These are phyloP conservation scores for Stigmatopora argus DNA, from an alignment of 2,113 vertebrate species.

Conservation along the genomic window DNA sequence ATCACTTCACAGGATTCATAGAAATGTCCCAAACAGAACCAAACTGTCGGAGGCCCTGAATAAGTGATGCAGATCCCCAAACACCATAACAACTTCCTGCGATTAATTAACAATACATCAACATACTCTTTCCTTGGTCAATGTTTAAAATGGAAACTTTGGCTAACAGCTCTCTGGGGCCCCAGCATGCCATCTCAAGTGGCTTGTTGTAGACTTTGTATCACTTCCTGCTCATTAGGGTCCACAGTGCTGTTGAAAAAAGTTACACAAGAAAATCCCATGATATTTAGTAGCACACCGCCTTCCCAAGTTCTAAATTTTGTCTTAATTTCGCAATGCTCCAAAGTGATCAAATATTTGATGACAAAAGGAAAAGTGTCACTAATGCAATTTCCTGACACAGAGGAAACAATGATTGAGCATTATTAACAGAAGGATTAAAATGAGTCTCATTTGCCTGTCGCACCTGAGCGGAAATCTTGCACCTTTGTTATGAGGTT, in stretches of 20 bases:
- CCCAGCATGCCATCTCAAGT: conserved; percentile 36
- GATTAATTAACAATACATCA: conserved; percentile 47
- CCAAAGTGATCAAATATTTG: neutral
- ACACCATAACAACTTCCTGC: conserved; percentile 28
- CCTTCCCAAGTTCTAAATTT: neutral
- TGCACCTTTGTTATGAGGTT: neutral
- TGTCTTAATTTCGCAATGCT: neutral
- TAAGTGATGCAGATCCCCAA: conserved; percentile 25
- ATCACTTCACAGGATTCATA: conserved; percentile 18
- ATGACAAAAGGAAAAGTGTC: neutral
- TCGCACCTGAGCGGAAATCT: neutral
- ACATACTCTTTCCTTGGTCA: conserved; percentile 19
- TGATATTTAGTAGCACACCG: neutral
- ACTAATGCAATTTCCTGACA: neutral
- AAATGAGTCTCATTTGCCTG: neutral
- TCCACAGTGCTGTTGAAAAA: conserved; percentile 29
- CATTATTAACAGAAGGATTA: neutral
- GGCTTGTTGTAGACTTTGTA: conserved; percentile 61
- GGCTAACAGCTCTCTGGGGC: conserved; percentile 56
- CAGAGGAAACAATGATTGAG: neutral
- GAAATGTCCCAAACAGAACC: conserved; percentile 31
- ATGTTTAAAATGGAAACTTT: conserved; percentile 56
- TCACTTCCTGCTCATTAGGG: conserved; percentile 52
- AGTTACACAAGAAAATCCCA: neutral
- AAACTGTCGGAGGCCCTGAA: conserved; percentile 14